These are phyloP conservation scores for Adelphocoris suturalis DNA, from an alignment of 2,888 invertebrate species.

Conservation along the genomic window DNA sequence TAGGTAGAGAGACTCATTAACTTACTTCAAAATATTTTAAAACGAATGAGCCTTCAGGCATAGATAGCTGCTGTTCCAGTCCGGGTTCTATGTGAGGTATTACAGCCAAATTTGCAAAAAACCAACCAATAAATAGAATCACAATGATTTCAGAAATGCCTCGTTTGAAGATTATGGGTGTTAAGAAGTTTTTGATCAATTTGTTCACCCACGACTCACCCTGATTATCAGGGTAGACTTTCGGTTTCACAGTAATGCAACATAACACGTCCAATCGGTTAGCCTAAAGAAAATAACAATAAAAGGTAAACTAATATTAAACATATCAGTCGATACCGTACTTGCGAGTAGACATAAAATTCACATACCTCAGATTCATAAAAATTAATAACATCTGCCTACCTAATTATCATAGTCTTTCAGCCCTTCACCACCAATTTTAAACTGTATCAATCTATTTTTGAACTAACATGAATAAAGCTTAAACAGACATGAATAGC, in stretches of 20 bases:
- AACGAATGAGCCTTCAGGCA: conserved; percentile 95
- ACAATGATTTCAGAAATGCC: conserved; percentile 82
- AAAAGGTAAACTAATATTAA: too few species aligned
- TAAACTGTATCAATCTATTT: too few species aligned
- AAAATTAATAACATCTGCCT: too few species aligned
- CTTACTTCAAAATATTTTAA: conserved; percentile 88
- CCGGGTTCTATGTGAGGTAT: conserved; percentile 90
- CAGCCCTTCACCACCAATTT: too few species aligned
- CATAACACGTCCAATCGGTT: conserved; percentile 90
- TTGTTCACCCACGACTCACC: conserved; percentile 83
- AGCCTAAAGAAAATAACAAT: too few species aligned
- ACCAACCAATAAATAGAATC: conserved; percentile 85
- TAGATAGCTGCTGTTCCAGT: conserved; percentile 93
- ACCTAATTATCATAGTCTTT: too few species aligned
- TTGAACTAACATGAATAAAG: too few species aligned
- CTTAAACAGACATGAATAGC: too few species aligned
- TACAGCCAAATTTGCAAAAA: conserved; percentile 85
- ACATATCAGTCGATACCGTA: too few species aligned
- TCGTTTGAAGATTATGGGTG: conserved; percentile 83
- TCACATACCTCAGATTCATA: too few species aligned
- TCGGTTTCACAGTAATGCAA: conserved; percentile 81
- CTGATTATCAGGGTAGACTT: conserved; percentile 79
- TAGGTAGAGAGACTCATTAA: too few species aligned
- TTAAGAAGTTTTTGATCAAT: conserved; percentile 83
- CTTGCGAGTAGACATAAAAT: too few species aligned